Conservation (phyloP, 1,140 invertebrate genomes). For the Drosophila chauvacae region DNA sequence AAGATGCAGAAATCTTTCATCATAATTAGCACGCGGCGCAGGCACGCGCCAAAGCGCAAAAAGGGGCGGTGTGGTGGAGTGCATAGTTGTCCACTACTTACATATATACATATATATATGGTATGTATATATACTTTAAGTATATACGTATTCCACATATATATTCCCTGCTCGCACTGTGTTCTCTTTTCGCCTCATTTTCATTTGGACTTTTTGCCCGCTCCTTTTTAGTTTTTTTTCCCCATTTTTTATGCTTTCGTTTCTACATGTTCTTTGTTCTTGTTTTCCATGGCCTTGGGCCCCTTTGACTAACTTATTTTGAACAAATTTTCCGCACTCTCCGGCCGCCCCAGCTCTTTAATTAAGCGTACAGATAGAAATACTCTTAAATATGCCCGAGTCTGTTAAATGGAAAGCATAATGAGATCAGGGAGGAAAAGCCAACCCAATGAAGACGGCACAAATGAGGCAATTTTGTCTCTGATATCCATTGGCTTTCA, state of each 20-base stretch:
- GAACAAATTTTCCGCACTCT: slow-evolving; percentile 50
- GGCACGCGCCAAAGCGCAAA: slow-evolving; percentile 36
- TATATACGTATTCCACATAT: slow-evolving; percentile 4
- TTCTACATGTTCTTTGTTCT: slow-evolving; percentile 57
- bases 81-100: slow-evolving; percentile 66
- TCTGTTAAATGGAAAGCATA: slow-evolving; percentile 62
- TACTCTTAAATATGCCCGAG: slow-evolving; percentile 66
- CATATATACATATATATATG: slow-evolving; percentile 20
- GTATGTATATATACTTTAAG: not conserved
- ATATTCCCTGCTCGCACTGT: slow-evolving; percentile 27
- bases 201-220: slow-evolving; percentile 21
- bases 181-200: slow-evolving; percentile 52
- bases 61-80: slow-evolving; percentile 5
- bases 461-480: slow-evolving; percentile 37
- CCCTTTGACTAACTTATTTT: slow-evolving; percentile 81
- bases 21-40: slow-evolving; percentile 77
- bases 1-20: slow-evolving; percentile 83
- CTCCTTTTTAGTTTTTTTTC: slow-evolving; percentile 10
- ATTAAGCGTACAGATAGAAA: slow-evolving; percentile 74
- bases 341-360: slow-evolving; percentile 39
- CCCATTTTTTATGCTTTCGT: slow-evolving; percentile 52
- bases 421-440: slow-evolving; percentile 63
- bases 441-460: slow-evolving; percentile 20
- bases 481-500: slow-evolving; percentile 34
- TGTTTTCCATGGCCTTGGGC: slow-evolving; percentile 64